Evolutionary conservation across 2,888 invertebrate genomes (phyloP), one percentile per base, ranked within the genome.

Genomic region (Papilio elwesi): DNA sequence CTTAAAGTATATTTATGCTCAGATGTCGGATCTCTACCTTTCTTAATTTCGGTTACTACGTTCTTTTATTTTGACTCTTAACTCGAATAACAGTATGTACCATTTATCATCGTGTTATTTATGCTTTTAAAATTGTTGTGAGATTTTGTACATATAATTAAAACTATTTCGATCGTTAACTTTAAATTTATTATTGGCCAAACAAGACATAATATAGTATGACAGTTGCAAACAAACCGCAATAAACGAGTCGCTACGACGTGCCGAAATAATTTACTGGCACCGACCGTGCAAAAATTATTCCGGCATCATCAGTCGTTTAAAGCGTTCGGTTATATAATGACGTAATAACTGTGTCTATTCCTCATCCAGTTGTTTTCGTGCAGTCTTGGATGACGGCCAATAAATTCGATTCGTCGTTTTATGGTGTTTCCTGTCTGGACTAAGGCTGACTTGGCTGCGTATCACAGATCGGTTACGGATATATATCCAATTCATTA

Each of bases 401-500:
- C 75, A 78, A 78, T 76, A 78, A 78, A 75, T 78, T 74, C 70
- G 55, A 72, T 73, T 71, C 68, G 75, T 76, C 74, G 74, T 75
- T 76, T 78, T 77, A 76, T 76, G 76, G 76, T 74, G 68, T 74
- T 77, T 76, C 75, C 77, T 72, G 79, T 78, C 78, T 77, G 77
- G 75, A 75, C 76, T 73, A 49, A 57, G 8, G 26, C 5, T 51
- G 48, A 43, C n/a, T 16, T 15, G 43, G 69, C 66, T 57, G 57
- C 49, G 10, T 48, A 65, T 64, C 53, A 38, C 36, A 15, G 16
- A 59, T 71, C 16, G 43, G 51, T 71, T 57, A 15, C 48, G 38
- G 36, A 65, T 65, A 57, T 38, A 49, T 65, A 13, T 43, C 11
- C 64, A 48, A 47, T 70, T 55, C 62, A n/a, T 36, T 65, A 51